Evolutionary conservation across 1,140 invertebrate genomes (phyloP).

Genomic region (Apis cerana): DNA sequence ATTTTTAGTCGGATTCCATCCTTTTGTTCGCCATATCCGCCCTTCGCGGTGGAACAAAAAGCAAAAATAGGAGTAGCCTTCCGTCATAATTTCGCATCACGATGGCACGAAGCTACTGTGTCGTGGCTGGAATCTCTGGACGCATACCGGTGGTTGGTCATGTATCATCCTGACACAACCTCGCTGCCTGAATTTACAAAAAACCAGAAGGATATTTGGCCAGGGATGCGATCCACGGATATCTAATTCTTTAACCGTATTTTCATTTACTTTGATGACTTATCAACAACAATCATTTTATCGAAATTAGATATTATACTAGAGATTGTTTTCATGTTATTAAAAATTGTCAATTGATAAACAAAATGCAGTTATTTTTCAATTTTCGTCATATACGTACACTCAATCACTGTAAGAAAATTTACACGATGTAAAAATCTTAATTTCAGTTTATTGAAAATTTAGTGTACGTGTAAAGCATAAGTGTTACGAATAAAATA

Average conservation of each 20-base stretch:
- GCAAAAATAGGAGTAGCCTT: conserved; percentile 46
- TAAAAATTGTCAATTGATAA: too few relatives aligned
- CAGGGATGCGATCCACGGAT: neutral
- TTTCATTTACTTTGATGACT: neutral
- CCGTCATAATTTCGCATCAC: conserved; percentile 62
- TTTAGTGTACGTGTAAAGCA: too few relatives aligned
- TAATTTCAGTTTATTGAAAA: too few relatives aligned
- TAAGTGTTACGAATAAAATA: too few relatives aligned
- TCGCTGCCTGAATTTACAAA: conserved; percentile 40
- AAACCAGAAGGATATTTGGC: neutral
- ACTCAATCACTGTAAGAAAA: too few relatives aligned
- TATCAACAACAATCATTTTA: too few relatives aligned
- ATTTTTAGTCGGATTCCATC: neutral
- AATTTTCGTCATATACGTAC: too few relatives aligned
- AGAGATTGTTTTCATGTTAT: too few relatives aligned
- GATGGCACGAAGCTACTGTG: conserved; percentile 51
- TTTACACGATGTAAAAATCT: too few relatives aligned
- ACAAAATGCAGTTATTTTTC: too few relatives aligned
- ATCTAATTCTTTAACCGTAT: conserved; percentile 2
- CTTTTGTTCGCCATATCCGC: conserved; percentile 5
- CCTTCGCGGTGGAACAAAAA: conserved; percentile 27
- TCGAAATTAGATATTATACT: neutral
- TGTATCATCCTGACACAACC: conserved; percentile 55
- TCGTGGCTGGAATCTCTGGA: conserved; percentile 56
- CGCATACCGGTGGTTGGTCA: conserved; percentile 47